Conservation (phyloP, 2,797 vertebrate genomes). For the Hephaestus fuliginosus region DNA sequence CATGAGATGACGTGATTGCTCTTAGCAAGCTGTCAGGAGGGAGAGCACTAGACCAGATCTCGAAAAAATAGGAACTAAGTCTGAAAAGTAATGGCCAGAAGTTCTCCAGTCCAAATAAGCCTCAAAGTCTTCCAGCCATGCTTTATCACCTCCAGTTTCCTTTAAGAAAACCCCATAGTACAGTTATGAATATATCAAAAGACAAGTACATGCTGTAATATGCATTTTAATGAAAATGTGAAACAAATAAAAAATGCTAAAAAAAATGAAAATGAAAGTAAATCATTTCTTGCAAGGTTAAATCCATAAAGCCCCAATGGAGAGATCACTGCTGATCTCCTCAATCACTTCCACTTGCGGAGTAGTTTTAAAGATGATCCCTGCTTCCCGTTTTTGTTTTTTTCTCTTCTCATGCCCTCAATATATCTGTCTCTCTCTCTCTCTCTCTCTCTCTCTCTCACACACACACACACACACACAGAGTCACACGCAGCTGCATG, state of each 20-base stretch:
- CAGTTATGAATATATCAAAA: not conserved
- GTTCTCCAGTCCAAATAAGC: not conserved
- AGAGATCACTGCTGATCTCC: slow-evolving; percentile 13
- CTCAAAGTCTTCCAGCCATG: not conserved
- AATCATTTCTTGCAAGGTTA: not conserved
- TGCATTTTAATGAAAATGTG: not conserved
- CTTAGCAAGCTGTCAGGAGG: too few relatives aligned
- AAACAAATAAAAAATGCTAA: not conserved
- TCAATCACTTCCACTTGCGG: not conserved
- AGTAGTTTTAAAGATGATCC: slow-evolving; percentile 1
- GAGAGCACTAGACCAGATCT: too few relatives aligned
- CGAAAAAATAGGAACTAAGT: not conserved
- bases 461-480: slow-evolving; percentile 29
- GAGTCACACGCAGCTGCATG: slow-evolving; percentile 52
- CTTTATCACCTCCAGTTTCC: not conserved
- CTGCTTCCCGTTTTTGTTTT: slow-evolving; percentile 6
- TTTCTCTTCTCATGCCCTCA: slow-evolving; percentile 5
- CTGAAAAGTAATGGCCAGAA: not conserved
- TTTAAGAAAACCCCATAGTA: not conserved
- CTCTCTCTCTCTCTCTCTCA: slow-evolving; percentile 10
- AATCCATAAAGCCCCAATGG: not conserved
- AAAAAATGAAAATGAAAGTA: not conserved
- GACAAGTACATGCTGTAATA: not conserved
- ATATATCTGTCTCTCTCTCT: not conserved
- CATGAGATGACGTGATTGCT: not conserved